A percentile compares a stretch with the other conserved stretches of the same genome.
These are phyloP conservation scores for Lasioglossum leucozonium DNA, from an alignment of 2,888 invertebrate species.

Conservation along the genomic window DNA sequence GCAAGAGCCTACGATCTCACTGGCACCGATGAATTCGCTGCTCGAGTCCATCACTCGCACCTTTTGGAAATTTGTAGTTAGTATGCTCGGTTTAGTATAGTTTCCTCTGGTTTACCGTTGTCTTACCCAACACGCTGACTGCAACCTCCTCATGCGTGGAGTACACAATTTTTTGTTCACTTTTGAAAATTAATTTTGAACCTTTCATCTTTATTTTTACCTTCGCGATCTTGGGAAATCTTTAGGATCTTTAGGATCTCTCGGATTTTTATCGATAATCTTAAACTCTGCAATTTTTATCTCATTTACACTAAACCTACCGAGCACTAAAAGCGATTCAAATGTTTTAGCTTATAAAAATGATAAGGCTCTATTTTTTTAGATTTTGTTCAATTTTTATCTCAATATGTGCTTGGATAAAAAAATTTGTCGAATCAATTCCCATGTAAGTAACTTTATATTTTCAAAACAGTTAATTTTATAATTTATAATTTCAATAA, in stretches of 20 bases:
- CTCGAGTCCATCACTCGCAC: constrained; percentile 87
- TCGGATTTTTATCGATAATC: not conserved
- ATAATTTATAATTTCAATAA: too few relatives aligned
- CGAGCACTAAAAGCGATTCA: too few relatives aligned
- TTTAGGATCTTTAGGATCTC: not conserved
- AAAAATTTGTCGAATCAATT: too few relatives aligned
- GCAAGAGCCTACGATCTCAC: constrained; percentile 89
- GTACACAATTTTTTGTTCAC: not conserved
- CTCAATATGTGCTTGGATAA: too few relatives aligned
- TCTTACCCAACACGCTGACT: not conserved
- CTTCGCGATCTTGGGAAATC: not conserved
- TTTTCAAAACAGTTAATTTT: too few relatives aligned
- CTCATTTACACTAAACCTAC: too few relatives aligned
- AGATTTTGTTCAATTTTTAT: too few relatives aligned
- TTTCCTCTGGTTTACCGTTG: not conserved
- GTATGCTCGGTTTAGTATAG: not conserved
- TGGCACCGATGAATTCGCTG: constrained; percentile 87
- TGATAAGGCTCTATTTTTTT: too few relatives aligned
- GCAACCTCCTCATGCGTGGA: not conserved
- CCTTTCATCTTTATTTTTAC: not conserved
- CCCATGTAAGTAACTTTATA: too few relatives aligned
- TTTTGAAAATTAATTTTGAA: not conserved
- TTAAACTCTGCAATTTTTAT: not conserved
- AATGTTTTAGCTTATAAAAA: too few relatives aligned
- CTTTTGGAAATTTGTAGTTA: constrained; percentile 75